Conservation (phyloP, 2,113 vertebrate species). For the Monarcha castaneiventris region DNA sequence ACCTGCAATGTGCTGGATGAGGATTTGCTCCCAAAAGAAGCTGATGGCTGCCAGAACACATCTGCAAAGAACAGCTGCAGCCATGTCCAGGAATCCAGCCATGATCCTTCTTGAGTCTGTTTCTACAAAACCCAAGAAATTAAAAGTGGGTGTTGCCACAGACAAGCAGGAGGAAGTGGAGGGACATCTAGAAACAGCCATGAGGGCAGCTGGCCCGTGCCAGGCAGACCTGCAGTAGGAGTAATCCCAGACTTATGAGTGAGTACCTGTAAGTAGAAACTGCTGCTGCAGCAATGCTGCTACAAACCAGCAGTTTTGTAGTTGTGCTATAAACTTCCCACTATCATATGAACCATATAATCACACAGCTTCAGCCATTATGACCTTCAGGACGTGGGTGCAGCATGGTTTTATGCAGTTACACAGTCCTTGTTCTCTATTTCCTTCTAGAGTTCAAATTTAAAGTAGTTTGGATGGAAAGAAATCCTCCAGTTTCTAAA, state of each 20-base stretch:
- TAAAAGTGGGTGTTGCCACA: neutral
- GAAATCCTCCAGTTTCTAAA: neutral
- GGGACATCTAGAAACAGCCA: neutral
- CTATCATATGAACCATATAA: neutral
- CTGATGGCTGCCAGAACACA: constrained; percentile 79
- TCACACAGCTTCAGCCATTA: neutral
- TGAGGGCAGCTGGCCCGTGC: fast-evolving
- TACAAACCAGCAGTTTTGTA: neutral
- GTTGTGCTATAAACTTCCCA: neutral
- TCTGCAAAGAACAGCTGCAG: constrained; percentile 81
- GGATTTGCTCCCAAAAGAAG: constrained; percentile 87
- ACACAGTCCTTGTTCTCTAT: neutral
- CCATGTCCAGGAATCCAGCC: constrained; percentile 82
- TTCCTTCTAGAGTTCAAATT: neutral
- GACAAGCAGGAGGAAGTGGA: neutral
- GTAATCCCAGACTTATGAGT: neutral
- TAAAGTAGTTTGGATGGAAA: neutral
- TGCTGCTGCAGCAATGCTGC: neutral
- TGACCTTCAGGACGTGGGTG: neutral
- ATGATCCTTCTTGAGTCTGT: constrained; percentile 82
- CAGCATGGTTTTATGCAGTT: neutral
- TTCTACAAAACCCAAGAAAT: constrained; percentile 11
- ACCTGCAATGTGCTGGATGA: constrained; percentile 83
- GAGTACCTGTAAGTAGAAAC: neutral
- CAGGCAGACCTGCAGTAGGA: neutral